phyloP scores from a whole-genome alignment of 30 jellyfish, hydroid and myxozoan species.

The Chrysaora quinquecirrha region DNA sequence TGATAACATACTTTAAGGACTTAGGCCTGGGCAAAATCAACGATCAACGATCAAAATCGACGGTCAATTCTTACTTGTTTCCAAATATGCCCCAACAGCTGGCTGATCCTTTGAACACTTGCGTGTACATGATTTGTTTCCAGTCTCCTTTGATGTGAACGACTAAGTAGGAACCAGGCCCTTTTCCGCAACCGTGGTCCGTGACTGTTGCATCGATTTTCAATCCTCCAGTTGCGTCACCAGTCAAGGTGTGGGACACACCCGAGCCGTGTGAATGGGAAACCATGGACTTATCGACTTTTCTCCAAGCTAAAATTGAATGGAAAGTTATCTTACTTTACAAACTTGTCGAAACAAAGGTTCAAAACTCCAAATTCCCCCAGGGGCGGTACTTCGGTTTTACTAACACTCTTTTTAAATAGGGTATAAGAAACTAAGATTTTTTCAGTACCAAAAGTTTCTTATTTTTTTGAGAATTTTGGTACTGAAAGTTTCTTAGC shows the following conservation, averaged over 20 bases:
- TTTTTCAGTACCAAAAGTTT: too few species aligned
- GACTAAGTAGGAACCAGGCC: constrained; percentile 15
- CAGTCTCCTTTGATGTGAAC: constrained; percentile 69
- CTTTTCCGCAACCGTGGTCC: constrained; percentile 33
- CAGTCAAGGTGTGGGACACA: neutral
- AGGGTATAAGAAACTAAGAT: too few species aligned
- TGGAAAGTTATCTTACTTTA: too few species aligned
- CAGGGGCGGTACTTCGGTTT: too few species aligned
- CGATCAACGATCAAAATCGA: neutral
- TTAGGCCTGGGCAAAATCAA: neutral
- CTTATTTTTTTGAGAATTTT: too few species aligned
- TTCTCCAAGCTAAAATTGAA: constrained; percentile 53
- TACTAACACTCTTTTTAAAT: too few species aligned
- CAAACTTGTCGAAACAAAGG: too few species aligned
- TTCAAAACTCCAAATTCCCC: too few species aligned
- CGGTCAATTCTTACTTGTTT: constrained; percentile 39
- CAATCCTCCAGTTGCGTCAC: constrained; percentile 45
- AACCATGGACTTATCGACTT: constrained; percentile 69
- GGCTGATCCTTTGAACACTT: constrained; percentile 58
- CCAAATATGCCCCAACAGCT: constrained; percentile 75
- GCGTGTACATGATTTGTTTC: constrained; percentile 79
- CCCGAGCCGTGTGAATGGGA: constrained; percentile 37
- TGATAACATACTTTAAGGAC: neutral
- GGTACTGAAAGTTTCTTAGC: too few species aligned
- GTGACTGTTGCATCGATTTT: constrained; percentile 23